Percentiles rank a stretch among this genome's conserved stretches.
Conservation (phyloP, 2,797 vertebrate species). For the Xiphophorus birchmanni region DNA sequence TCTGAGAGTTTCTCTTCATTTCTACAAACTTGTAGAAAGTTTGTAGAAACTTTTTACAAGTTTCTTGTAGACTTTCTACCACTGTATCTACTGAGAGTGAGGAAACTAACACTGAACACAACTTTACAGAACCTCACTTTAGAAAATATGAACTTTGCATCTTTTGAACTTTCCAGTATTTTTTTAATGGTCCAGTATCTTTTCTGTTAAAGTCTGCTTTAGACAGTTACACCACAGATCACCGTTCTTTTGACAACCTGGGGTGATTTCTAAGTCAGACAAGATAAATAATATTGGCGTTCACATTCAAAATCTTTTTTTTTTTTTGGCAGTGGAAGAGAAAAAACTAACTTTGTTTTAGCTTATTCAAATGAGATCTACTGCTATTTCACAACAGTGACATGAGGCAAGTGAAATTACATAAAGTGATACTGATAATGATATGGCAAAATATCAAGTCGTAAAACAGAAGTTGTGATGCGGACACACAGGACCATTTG, state of each 20-base stretch:
- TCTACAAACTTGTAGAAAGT: neutral
- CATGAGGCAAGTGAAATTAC: conserved; percentile 20
- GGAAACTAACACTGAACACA: neutral
- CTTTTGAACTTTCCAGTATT: neutral
- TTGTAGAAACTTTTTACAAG: no score
- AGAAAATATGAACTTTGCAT: neutral
- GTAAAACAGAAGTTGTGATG: conserved; percentile 18
- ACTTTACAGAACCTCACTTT: neutral
- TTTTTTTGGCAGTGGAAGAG: neutral
- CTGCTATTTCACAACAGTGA: conserved; percentile 27
- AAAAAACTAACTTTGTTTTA: neutral
- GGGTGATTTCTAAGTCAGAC: neutral
- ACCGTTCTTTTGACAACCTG: neutral
- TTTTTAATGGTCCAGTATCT: neutral
- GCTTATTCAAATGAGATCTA: conserved; percentile 4
- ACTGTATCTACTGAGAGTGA: neutral
- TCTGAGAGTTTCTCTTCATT: neutral
- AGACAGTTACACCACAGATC: neutral
- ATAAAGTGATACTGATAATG: conserved; percentile 8
- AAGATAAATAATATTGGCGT: neutral
- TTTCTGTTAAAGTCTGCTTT: neutral
- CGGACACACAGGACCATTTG: neutral
- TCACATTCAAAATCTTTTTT: neutral
- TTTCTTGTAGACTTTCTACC: no score
- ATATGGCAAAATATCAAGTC: conserved; percentile 5